Percentiles rank a stretch among this genome's conserved stretches.
These are phyloP conservation scores for Gobiocypris rarus DNA, from an alignment of 2,113 vertebrate species.

Conservation along the genomic window DNA sequence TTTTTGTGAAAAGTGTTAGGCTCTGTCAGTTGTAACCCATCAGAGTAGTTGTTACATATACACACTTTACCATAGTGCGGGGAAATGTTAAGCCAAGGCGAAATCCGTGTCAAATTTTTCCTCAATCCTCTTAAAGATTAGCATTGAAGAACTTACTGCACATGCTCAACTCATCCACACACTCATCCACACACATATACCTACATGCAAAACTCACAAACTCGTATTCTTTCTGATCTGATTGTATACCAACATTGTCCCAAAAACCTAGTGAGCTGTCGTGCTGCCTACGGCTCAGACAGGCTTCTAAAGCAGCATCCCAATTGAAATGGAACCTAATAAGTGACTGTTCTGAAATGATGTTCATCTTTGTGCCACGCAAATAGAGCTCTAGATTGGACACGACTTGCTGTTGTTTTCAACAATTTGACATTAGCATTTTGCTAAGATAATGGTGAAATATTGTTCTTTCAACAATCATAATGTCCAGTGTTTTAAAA, in stretches of 20 bases:
- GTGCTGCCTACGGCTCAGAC: background rate
- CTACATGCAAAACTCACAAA: background rate
- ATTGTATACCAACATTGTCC: background rate
- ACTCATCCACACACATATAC: background rate
- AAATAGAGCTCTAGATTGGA: background rate
- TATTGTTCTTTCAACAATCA: too few species aligned
- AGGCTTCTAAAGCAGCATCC: background rate
- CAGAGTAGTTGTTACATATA: background rate
- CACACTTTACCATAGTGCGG: background rate
- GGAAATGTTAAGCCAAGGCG: constrained; percentile 2
- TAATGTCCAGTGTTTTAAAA: too few species aligned
- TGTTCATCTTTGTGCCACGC: background rate
- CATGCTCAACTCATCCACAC: background rate
- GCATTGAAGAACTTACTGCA: constrained; percentile 2
- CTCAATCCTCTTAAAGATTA: constrained; percentile 43
- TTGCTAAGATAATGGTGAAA: background rate
- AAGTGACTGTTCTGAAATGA: background rate
- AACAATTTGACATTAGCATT: background rate
- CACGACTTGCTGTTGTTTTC: background rate
- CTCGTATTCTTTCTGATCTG: background rate
- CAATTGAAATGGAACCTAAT: background rate
- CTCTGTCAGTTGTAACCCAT: background rate
- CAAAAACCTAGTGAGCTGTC: background rate
- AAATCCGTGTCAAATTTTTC: constrained; percentile 33
- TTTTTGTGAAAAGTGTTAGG: background rate